These are phyloP conservation scores for Callopanchax toddi DNA, from an alignment of 2,113 vertebrate species.

Conservation along the genomic window DNA sequence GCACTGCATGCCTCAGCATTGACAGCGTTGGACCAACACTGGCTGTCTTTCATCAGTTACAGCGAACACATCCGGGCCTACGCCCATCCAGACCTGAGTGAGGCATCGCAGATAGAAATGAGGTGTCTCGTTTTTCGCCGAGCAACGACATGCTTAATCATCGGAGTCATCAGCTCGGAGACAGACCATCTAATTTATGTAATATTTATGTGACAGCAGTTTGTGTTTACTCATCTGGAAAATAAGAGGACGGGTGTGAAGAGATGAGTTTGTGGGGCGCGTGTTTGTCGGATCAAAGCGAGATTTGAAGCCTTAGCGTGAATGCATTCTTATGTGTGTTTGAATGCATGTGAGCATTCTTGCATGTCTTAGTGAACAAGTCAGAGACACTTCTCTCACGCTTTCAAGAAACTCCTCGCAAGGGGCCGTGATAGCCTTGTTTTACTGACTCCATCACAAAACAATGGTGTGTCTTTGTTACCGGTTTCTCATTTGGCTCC, in stretches of 20 bases:
- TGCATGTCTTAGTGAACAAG: conserved; percentile 33
- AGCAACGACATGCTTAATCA: conserved; percentile 55
- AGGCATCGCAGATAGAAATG: conserved; percentile 23
- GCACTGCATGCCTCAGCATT: conserved; percentile 55
- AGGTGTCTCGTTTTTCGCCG: conserved; percentile 44
- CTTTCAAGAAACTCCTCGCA: conserved; percentile 46
- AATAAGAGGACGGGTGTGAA: conserved; percentile 1
- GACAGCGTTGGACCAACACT: conserved; percentile 41
- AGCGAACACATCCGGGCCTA: conserved; percentile 48
- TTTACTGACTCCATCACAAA: conserved; percentile 38
- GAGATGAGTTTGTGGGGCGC: conserved; percentile 27
- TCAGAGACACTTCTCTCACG: conserved; percentile 25
- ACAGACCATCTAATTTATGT: conserved; percentile 4
- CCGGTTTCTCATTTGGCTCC: conserved; percentile 37
- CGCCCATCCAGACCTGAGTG: conserved; percentile 47
- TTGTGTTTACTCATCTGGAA: conserved; percentile 13
- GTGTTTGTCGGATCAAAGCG: conserved; percentile 38
- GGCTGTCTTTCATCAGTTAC: conserved; percentile 57
- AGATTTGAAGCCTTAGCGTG: conserved; percentile 13
- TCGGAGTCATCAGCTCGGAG: neutral
- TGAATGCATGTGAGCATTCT: conserved; percentile 20
- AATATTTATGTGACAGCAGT: conserved; percentile 18
- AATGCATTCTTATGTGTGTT: conserved; percentile 7
- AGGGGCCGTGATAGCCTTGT: conserved; percentile 45
- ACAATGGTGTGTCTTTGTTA: conserved; percentile 53